Evolutionary conservation across 2,113 vertebrate species (phyloP).

Genomic region (Xyliphius kryptos): DNA sequence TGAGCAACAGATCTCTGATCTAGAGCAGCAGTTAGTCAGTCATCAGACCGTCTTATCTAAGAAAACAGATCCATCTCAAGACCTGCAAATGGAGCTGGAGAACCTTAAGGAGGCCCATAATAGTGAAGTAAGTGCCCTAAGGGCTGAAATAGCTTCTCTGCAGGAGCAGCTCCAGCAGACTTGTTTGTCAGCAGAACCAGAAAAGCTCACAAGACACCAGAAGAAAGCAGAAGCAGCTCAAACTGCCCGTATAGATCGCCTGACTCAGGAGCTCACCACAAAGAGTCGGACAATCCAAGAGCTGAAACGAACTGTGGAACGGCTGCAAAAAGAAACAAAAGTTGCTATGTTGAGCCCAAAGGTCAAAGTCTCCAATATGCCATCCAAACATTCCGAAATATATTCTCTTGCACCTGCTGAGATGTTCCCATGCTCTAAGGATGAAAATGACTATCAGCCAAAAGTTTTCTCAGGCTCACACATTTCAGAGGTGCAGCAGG

Average conservation of each 20-base stretch:
- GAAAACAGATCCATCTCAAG: constrained; percentile 33
- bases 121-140: constrained; percentile 51
- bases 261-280: constrained; percentile 73
- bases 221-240: constrained; percentile 63
- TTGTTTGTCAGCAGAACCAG: constrained; percentile 48
- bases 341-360: constrained; percentile 61
- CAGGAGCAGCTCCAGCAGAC: constrained; percentile 68
- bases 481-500: constrained; percentile 72
- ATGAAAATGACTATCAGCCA: constrained; percentile 72
- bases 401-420: background rate
- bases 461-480: constrained; percentile 64
- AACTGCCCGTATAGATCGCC: constrained; percentile 63
- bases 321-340: constrained; percentile 80
- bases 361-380: background rate
- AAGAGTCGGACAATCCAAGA: constrained; percentile 80
- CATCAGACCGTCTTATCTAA: constrained; percentile 27
- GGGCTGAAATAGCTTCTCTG: constrained; percentile 56
- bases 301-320: constrained; percentile 78
- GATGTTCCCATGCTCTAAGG: constrained; percentile 49
- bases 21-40: constrained; percentile 72
- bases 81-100: constrained; percentile 65
- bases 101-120: constrained; percentile 57
- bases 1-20: constrained; percentile 75
- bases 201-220: constrained; percentile 53
- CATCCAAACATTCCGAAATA: constrained; percentile 28